phyloP scores from a whole-genome alignment of 2,797 vertebrate genomes.

The Phrynocephalus vlangalii region DNA sequence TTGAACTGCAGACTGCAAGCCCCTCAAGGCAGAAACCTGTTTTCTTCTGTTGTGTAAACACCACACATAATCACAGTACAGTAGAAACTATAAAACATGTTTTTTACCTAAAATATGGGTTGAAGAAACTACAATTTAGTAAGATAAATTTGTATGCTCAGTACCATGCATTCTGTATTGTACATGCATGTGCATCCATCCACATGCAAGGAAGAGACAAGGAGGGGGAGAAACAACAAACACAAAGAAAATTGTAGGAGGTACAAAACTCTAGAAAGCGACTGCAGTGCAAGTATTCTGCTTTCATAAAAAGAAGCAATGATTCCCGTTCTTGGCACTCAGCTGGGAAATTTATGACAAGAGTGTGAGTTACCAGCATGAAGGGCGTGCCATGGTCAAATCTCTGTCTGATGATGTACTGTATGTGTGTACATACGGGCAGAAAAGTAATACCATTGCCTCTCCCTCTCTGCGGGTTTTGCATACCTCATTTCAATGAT shows the following conservation, averaged over 20 bases:
- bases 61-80: neutral
- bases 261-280: constrained; percentile 17
- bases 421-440: neutral
- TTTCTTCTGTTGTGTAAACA: neutral
- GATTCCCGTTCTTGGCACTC: neutral
- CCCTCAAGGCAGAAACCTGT: neutral
- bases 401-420: neutral
- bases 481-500: constrained; percentile 4
- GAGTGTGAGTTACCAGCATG: neutral
- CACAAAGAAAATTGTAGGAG: neutral
- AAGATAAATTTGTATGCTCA: neutral
- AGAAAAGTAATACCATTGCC: neutral
- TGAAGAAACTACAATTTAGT: neutral
- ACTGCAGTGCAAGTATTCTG: neutral
- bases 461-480: neutral
- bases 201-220: neutral
- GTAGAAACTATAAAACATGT: neutral
- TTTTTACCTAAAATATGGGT: neutral
- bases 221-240: neutral
- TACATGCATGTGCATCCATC: neutral
- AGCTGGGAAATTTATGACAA: neutral
- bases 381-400: neutral
- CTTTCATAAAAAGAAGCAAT: neutral
- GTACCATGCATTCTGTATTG: neutral
- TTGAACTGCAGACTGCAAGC: constrained; percentile 1